Evolutionary conservation across 2,888 invertebrate species (phyloP).

Genomic region (Mythimna pallens): DNA sequence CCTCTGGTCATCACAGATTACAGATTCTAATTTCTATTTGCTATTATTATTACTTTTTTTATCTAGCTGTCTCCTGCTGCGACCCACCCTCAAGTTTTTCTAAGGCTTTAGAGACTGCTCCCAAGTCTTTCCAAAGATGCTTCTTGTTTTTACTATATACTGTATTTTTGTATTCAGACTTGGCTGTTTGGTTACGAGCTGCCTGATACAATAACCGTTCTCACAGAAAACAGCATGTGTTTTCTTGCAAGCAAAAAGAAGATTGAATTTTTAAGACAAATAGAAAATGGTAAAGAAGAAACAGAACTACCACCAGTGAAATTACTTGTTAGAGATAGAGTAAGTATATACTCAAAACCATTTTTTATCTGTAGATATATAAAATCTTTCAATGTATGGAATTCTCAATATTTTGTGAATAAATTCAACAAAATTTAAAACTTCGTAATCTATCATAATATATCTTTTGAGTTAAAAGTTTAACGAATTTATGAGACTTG

Average conservation of each 20-base stretch:
- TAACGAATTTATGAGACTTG: too few relatives aligned
- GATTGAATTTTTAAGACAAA: slow-evolving; percentile 98
- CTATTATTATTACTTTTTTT: slow-evolving; percentile 2
- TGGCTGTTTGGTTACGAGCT: slow-evolving; percentile 99
- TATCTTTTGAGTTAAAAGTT: too few relatives aligned
- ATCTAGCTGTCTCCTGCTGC: not conserved
- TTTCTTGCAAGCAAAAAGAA: slow-evolving; percentile 99
- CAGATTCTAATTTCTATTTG: not conserved
- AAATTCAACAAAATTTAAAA: too few relatives aligned
- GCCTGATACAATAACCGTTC: slow-evolving; percentile 98
- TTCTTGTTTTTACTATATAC: not conserved
- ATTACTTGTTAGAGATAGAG: slow-evolving; percentile 97
- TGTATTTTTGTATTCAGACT: slow-evolving; percentile 89
- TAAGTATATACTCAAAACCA: slow-evolving; percentile 82
- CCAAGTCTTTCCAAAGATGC: not conserved
- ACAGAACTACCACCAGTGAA: slow-evolving; percentile 95
- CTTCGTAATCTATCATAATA: too few relatives aligned
- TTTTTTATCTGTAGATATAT: not conserved
- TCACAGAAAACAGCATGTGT: slow-evolving; percentile 96
- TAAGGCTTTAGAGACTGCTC: too few relatives aligned
- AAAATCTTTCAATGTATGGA: too few relatives aligned
- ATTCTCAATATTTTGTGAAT: too few relatives aligned
- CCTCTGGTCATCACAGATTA: not conserved
- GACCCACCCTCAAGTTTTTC: not conserved
- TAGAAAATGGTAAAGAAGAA: slow-evolving; percentile 96